phyloP scores from a whole-genome alignment of 1,140 invertebrate genomes.

The Bombus affinis region DNA sequence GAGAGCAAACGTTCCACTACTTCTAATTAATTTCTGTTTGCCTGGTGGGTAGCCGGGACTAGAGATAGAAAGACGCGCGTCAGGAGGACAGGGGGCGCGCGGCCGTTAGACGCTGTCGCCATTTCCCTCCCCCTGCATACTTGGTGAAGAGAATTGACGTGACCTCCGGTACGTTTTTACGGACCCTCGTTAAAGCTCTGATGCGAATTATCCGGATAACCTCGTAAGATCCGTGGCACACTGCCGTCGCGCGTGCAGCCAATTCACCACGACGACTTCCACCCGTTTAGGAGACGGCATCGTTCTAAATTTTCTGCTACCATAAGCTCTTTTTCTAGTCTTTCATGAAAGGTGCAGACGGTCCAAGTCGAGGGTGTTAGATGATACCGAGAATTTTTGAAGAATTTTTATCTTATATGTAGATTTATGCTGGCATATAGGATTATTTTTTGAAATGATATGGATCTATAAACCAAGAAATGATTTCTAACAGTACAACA shows the following conservation, averaged over 20 bases:
- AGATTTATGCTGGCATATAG: background rate
- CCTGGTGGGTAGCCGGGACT: constrained; percentile 38
- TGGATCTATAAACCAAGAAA: no score
- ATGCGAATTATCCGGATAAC: constrained; percentile 58
- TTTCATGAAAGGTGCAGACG: background rate
- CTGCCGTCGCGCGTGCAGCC: background rate
- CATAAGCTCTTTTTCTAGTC: constrained; percentile 15
- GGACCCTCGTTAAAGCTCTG: constrained; percentile 61
- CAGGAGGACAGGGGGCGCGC: background rate
- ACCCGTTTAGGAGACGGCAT: constrained; percentile 10
- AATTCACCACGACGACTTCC: background rate
- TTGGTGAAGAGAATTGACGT: constrained; percentile 49
- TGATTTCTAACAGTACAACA: no score
- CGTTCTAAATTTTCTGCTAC: constrained; percentile 17
- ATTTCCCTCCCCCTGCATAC: background rate
- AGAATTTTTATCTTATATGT: background rate
- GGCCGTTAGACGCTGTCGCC: background rate
- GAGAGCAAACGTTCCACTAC: constrained; percentile 65
- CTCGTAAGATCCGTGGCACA: constrained; percentile 39
- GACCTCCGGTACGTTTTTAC: constrained; percentile 58
- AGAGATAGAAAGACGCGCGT: background rate
- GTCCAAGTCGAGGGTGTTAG: background rate
- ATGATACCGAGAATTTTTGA: background rate
- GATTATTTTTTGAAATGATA: no score
- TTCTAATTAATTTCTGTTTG: constrained; percentile 77